Conservation (phyloP, 35 echinoderm and acorn worm genomes). For the Strongylocentrotus purpuratus region DNA sequence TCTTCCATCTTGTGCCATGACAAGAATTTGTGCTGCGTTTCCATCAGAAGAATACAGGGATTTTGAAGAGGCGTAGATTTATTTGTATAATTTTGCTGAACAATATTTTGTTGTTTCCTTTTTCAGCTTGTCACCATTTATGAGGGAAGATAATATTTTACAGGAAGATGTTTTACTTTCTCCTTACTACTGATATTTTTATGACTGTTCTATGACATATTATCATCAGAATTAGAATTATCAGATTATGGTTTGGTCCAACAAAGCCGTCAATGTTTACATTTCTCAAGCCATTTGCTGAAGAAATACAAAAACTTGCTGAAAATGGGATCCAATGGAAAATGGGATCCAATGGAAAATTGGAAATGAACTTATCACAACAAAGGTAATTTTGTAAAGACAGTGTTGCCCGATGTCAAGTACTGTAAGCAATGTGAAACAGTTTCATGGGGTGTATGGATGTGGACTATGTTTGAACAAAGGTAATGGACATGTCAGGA, state of each 20-base stretch:
- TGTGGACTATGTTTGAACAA: conserved; percentile 39
- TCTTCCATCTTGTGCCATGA: no score
- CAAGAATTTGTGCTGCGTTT: no score
- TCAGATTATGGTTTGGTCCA: conserved; percentile 32
- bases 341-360: not conserved
- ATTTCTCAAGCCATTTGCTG: conserved; percentile 18
- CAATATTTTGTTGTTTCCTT: no score
- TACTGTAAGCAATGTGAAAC: conserved; percentile 44
- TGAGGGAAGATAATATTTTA: no score
- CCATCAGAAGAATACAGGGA: no score
- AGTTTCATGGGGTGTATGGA: conserved; percentile 56
- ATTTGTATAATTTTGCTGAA: no score
- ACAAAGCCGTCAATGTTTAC: conserved; percentile 8
- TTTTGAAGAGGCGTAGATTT: no score
- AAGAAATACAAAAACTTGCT: not conserved
- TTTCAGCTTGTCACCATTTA: no score
- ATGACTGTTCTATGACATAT: no score
- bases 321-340: not conserved
- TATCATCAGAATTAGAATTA: not conserved
- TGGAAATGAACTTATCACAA: not conserved
- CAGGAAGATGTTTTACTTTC: no score
- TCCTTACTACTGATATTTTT: no score
- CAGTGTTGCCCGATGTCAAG: not conserved
- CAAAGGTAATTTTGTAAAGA: conserved; percentile 8
- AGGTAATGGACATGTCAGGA: conserved; percentile 6